Percentiles rank a stretch among this genome's conserved stretches.
phyloP scores from a whole-genome alignment of 2,113 vertebrate species.

The Smithornis capensis region DNA sequence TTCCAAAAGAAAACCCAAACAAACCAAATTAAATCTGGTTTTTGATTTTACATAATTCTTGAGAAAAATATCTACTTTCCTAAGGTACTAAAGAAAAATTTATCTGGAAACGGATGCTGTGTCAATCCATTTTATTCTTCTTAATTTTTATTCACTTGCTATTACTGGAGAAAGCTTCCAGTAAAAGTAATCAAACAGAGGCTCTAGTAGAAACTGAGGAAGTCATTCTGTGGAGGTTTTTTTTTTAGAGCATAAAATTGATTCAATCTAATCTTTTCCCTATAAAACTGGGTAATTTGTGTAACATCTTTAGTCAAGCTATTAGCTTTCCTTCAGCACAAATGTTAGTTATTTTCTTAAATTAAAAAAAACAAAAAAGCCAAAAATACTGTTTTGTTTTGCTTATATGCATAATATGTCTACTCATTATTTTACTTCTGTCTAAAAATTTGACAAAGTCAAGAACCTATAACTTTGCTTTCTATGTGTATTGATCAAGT shows the following conservation, averaged over 20 bases:
- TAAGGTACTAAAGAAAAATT: not conserved
- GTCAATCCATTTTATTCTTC: not conserved
- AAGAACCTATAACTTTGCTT: not conserved
- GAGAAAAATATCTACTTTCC: not conserved
- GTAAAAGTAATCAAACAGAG: not conserved
- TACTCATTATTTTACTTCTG: not conserved
- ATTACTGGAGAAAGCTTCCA: not conserved
- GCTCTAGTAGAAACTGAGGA: not conserved
- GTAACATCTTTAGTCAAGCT: not conserved
- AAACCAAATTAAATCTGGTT: not conserved
- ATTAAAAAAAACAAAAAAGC: not conserved
- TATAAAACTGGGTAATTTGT: not conserved
- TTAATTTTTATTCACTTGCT: not conserved
- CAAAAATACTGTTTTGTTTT: slow-evolving; percentile 6
- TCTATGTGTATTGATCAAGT: not conserved
- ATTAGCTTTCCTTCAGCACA: not conserved
- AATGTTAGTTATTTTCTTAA: not conserved
- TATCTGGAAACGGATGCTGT: not conserved
- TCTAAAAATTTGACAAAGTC: not conserved
- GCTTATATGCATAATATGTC: not conserved
- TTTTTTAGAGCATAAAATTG: not conserved
- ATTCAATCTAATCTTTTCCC: not conserved
- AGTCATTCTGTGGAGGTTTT: rapidly evolving
- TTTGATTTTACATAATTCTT: not conserved
- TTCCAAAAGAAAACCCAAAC: not conserved